Percentiles rank a stretch among this genome's conserved stretches.
Evolutionary conservation across 2,888 invertebrate genomes (phyloP).

Genomic region (Sicus ferrugineus): DNA sequence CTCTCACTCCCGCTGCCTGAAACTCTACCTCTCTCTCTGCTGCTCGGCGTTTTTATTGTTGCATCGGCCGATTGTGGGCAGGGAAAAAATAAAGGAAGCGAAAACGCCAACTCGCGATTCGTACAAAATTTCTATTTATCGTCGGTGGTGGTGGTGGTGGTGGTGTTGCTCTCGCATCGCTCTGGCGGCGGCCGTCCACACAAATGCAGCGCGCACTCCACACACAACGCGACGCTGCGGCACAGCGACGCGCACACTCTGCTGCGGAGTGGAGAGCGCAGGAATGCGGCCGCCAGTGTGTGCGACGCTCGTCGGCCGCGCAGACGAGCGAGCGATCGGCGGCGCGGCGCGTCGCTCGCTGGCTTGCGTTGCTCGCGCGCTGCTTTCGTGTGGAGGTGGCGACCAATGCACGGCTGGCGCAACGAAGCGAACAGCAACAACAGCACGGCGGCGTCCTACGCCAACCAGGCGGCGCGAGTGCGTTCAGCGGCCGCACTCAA

Average conservation of each 20-base stretch:
- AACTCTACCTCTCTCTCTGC: conserved; percentile 14
- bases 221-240: not conserved
- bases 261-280: conserved; percentile 30
- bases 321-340: conserved; percentile 6
- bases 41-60: not conserved
- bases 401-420: conserved; percentile 43
- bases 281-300: conserved; percentile 24
- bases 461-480: not conserved
- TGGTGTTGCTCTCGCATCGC: conserved; percentile 32
- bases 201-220: not conserved
- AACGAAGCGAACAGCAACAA: conserved; percentile 26
- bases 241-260: not conserved
- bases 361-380: conserved; percentile 8
- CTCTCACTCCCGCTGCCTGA: not conserved
- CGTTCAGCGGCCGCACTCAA: not conserved
- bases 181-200: conserved; percentile 35
- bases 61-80: conserved; percentile 60
- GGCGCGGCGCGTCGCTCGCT: conserved; percentile 2
- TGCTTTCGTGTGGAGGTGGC: conserved; percentile 50
- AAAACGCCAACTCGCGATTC: conserved; percentile 63
- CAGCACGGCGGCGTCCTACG: conserved; percentile 21
- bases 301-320: conserved; percentile 9
- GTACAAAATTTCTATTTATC: conserved; percentile 53
- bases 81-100: conserved; percentile 60
- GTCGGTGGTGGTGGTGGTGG: conserved; percentile 32